These are phyloP conservation scores for Nomada goodeniana DNA, from an alignment of 2,888 invertebrate genomes.

Conservation along the genomic window DNA sequence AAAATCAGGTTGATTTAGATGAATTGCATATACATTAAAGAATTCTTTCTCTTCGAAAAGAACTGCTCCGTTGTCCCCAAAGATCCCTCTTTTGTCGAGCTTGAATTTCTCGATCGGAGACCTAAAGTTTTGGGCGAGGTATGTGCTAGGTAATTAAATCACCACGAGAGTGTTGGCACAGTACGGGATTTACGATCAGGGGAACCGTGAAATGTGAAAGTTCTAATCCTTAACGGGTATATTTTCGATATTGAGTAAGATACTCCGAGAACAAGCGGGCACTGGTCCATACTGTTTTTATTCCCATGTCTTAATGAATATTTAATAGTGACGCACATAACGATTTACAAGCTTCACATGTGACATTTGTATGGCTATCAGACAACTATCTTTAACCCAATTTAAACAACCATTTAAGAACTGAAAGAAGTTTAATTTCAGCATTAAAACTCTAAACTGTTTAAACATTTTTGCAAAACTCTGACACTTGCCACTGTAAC, in stretches of 20 bases:
- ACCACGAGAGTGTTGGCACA: slow-evolving; percentile 11
- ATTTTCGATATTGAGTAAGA: slow-evolving; percentile 20
- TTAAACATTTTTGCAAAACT: too few relatives aligned
- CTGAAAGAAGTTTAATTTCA: too few relatives aligned
- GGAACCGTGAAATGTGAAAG: slow-evolving; percentile 23
- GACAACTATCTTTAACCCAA: neutral
- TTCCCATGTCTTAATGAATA: neutral
- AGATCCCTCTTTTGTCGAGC: neutral
- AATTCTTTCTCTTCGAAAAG: neutral
- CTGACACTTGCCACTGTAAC: too few relatives aligned
- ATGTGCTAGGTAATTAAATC: slow-evolving; percentile 10
- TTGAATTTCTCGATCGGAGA: slow-evolving; percentile 11
- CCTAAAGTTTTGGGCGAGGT: neutral
- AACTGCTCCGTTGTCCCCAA: neutral
- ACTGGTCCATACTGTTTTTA: neutral
- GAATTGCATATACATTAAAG: too few relatives aligned
- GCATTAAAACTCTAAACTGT: too few relatives aligned
- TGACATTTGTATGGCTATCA: neutral
- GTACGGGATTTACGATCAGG: slow-evolving; percentile 23
- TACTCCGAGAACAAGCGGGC: neutral
- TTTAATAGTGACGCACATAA: neutral
- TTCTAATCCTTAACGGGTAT: slow-evolving; percentile 18
- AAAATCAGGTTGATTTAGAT: too few relatives aligned
- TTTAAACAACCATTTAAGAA: neutral
- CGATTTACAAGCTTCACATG: too few relatives aligned